These are phyloP conservation scores for Tribolium castaneum DNA, from an alignment of 1,140 invertebrate species.

Conservation along the genomic window DNA sequence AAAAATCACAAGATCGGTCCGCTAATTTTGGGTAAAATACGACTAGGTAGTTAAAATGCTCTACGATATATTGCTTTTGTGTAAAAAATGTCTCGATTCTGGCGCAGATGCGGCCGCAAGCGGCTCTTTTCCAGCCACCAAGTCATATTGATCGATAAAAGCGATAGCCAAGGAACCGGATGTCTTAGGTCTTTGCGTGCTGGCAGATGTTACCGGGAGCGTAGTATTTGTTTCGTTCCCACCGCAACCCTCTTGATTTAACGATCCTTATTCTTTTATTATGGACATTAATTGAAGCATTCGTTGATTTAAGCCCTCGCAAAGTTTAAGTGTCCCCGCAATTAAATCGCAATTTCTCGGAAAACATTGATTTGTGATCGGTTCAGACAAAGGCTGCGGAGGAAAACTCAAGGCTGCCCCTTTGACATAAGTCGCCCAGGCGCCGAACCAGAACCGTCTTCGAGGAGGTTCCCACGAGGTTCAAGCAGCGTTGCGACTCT, in stretches of 20 bases:
- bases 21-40: too few species aligned
- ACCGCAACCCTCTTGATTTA: slow-evolving; percentile 38
- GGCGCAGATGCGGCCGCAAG: background rate
- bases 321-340: background rate
- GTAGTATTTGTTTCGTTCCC: slow-evolving; percentile 37
- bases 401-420: slow-evolving; percentile 31
- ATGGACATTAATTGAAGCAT: slow-evolving; percentile 28
- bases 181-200: slow-evolving; percentile 45
- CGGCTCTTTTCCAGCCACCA: background rate
- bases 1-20: too few species aligned
- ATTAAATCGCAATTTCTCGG: background rate
- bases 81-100: too few species aligned
- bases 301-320: slow-evolving; percentile 25
- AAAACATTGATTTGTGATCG: too few species aligned
- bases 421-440: slow-evolving; percentile 44
- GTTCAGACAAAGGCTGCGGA: too few species aligned
- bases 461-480: slow-evolving; percentile 45
- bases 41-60: too few species aligned
- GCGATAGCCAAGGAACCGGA: slow-evolving; percentile 42
- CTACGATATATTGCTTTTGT: too few species aligned
- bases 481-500: slow-evolving; percentile 40
- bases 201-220: slow-evolving; percentile 45
- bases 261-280: slow-evolving; percentile 43
- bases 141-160: slow-evolving; percentile 22
- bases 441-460: slow-evolving; percentile 47